Evolutionary conservation across 2,888 invertebrate genomes (phyloP), one percentile per base, ranked within the genome.

Genomic region (Hemaris fuciformis): DNA sequence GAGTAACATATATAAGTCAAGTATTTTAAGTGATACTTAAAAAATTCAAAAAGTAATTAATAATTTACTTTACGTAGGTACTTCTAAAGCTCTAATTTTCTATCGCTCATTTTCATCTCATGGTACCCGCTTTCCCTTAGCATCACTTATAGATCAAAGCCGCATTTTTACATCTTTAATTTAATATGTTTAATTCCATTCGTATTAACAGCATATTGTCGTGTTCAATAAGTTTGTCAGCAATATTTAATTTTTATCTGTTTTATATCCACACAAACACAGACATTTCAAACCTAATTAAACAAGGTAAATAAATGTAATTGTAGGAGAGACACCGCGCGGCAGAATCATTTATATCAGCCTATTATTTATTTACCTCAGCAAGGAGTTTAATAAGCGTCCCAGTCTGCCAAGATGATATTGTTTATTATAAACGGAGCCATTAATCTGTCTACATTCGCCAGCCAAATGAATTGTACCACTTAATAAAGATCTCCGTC

Each of bases 401-500:
- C 66, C 66, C 61, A 69, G 67, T 75, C 72, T 73, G 72, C 72
- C 72, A 70, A 69, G 75, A 75, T 79, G 34, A 60, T 77, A 80
- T 81, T 80, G 77, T 81, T 82, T 77, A 80, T 81, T 76, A 80
- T 77, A 75, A 78, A 77, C 71, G 72, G 64, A 65, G 63, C 68
- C 70, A 83, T 85, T 79, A 77, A 80, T 84, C 80, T 75, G 71
- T 75, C 75, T 77, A 74, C 71, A 71, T 76, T 75, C 71, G 46
- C 72, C 70, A 65, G 64, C 68, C 66, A 69, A 78, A 83, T 79
- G 76, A 81, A 83, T 80, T 77, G 79, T 75, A 73, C 69, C 80
- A 76, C 79, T 86, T 84, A 81, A 84, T 86, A 82, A 82, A 76
- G 79, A 83, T 80, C 79, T 69, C 48, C 65, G 69, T 68, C 69